Evolutionary conservation across 2,797 vertebrate species (phyloP).

Genomic region (Sebastes miniatus): DNA sequence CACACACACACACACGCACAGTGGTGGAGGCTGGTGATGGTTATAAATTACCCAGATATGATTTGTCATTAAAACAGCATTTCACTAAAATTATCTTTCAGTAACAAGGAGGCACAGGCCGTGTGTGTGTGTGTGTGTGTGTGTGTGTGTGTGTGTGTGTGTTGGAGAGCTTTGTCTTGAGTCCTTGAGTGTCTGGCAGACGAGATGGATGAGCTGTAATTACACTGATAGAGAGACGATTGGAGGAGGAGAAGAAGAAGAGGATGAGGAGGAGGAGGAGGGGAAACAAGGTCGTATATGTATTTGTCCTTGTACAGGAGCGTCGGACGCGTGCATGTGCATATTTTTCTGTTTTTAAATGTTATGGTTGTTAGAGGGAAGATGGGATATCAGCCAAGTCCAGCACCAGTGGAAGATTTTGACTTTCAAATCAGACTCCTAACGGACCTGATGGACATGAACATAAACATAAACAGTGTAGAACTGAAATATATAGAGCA

Average conservation of each 20-base stretch:
- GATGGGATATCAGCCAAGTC: slow-evolving; percentile 8
- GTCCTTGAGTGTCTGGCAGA: slow-evolving; percentile 70
- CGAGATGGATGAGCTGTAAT: slow-evolving; percentile 77
- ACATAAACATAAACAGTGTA: not conserved
- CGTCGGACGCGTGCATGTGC: slow-evolving; percentile 4
- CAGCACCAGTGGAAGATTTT: not conserved
- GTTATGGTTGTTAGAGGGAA: slow-evolving; percentile 15
- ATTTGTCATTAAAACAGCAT: slow-evolving; percentile 66
- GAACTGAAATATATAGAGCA: not conserved
- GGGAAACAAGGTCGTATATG: slow-evolving; percentile 60
- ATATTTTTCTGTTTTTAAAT: slow-evolving; percentile 31
- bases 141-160: slow-evolving; percentile 9
- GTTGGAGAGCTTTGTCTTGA: slow-evolving; percentile 5
- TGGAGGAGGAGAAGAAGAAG: slow-evolving; percentile 36
- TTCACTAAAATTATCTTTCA: slow-evolving; percentile 61
- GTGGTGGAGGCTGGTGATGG: slow-evolving; percentile 38
- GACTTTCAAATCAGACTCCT: slow-evolving; percentile 32
- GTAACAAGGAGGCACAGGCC: slow-evolving; percentile 40
- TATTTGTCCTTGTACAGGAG: slow-evolving; percentile 56
- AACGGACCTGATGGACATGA: not conserved
- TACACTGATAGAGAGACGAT: slow-evolving; percentile 74
- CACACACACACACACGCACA: slow-evolving; percentile 7
- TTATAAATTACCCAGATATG: slow-evolving; percentile 70
- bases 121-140: slow-evolving; percentile 3
- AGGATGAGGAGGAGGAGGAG: slow-evolving; percentile 19